Conservation (phyloP, 2,888 invertebrate genomes). For the Oxystoma pomonae region DNA sequence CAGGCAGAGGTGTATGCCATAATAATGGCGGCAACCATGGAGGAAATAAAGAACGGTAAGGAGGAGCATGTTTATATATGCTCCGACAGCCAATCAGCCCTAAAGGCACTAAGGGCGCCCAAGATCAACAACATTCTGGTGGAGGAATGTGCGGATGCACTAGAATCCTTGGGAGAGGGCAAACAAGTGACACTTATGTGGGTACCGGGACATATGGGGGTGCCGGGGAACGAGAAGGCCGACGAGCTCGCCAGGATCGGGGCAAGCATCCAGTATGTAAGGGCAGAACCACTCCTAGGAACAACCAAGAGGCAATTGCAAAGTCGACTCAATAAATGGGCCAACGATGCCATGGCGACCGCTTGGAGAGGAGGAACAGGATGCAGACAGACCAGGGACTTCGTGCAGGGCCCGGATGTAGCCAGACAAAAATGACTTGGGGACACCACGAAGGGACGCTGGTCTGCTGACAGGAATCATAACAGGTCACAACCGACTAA, state of each 20-base stretch:
- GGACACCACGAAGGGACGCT: neutral
- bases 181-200: too few species aligned
- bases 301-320: neutral
- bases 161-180: too few species aligned
- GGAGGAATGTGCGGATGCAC: too few species aligned
- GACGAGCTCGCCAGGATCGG: neutral
- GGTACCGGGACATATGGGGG: neutral
- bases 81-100: too few species aligned
- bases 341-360: too few species aligned
- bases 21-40: too few species aligned
- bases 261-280: neutral
- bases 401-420: neutral
- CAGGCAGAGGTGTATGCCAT: too few species aligned
- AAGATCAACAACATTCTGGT: too few species aligned
- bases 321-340: neutral
- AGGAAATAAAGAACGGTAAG: too few species aligned
- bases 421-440: neutral
- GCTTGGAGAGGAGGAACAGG: neutral
- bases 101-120: too few species aligned
- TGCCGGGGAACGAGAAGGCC: neutral
- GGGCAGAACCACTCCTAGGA: neutral
- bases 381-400: neutral
- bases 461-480: neutral
- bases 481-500: neutral
- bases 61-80: too few species aligned